Percentiles rank a stretch among this genome's conserved stretches.
phyloP scores from a whole-genome alignment of 2,797 vertebrate species.

The Petrocephalus schoutedeni region DNA sequence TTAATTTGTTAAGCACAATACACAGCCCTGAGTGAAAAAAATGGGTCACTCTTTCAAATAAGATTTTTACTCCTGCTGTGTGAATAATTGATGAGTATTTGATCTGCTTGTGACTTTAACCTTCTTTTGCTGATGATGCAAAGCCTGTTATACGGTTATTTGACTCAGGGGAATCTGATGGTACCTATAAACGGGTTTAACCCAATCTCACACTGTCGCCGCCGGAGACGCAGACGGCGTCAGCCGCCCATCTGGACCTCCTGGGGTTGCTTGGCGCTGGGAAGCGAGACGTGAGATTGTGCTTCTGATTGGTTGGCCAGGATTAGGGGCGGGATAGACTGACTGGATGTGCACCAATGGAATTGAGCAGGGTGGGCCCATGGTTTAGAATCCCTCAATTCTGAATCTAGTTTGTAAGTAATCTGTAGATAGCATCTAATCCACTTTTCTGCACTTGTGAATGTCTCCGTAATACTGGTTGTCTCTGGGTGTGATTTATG shows the following conservation, averaged over 20 bases:
- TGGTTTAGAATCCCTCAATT: not conserved
- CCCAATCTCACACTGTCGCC: slow-evolving; percentile 11
- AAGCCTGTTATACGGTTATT: slow-evolving; percentile 25
- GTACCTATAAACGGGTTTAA: slow-evolving; percentile 22
- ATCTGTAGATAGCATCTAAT: not conserved
- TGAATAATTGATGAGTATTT: slow-evolving; percentile 34
- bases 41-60: slow-evolving; percentile 24
- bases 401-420: not conserved
- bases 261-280: not conserved
- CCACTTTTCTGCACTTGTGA: not conserved
- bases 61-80: slow-evolving; percentile 24
- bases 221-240: slow-evolving; percentile 23
- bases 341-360: not conserved
- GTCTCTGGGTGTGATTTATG: not conserved
- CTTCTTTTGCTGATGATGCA: slow-evolving; percentile 21
- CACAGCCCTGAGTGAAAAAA: not conserved
- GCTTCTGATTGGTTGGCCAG: not conserved
- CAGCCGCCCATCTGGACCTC: not conserved
- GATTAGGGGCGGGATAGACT: not conserved
- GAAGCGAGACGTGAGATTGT: not conserved
- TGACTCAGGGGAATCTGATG: slow-evolving; percentile 17
- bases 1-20: slow-evolving; percentile 22
- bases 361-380: not conserved
- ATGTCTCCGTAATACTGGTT: not conserved
- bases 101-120: slow-evolving; percentile 14